Base-by-base conservation (phyloP, 2,888 invertebrate species). In the Micropterix aruncella region DNA sequence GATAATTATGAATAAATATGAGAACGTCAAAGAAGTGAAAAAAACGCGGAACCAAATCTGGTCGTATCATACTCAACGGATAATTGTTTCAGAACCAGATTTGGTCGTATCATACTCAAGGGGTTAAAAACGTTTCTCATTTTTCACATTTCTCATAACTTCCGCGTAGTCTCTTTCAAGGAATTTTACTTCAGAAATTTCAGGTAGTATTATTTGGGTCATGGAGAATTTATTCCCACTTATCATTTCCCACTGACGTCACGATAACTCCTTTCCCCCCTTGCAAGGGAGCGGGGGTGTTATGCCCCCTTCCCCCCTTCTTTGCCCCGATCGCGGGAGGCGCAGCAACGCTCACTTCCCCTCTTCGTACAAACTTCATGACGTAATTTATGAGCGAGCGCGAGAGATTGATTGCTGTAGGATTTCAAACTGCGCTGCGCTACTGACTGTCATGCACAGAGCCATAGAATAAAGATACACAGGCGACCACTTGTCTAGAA, bases 301-400 rank as follows among this genome's bases (percentile, higher is more conserved):
- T n/a, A n/a, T n/a, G 45, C 15, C 39, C 40, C 44, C 42, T 44
- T 46, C 46, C 44, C 45, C 43, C 43, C 50, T 38, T 46, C 37
- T 38, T 46, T 7, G 27, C 27, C 5, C 27, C 27, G 27, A 27
- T 12, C 27, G 27, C 12, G n/a, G n/a, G n/a, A n/a, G n/a, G n/a
- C n/a, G 27, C 12, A 27, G 27, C 27, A 27, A 12, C 27, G 27
- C 12, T 27, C n/a, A 12, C 27, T 27, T 27, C n/a, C 27, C 27
- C 27, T 27, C 27, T 27, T 27, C 27, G 27, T 7, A 27, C 27
- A 27, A 27, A 27, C 27, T 27, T 27, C 27, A 27, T 27, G 27
- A 27, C 27, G 27, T 27, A 27, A 27, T 27, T 27, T 27, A 27
- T 27, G 27, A 27, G 27, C 12, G 5, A 12, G 27, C 27, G 27